Evolutionary conservation across 2,113 vertebrate genomes (phyloP).

Genomic region (Polyodon spathula): DNA sequence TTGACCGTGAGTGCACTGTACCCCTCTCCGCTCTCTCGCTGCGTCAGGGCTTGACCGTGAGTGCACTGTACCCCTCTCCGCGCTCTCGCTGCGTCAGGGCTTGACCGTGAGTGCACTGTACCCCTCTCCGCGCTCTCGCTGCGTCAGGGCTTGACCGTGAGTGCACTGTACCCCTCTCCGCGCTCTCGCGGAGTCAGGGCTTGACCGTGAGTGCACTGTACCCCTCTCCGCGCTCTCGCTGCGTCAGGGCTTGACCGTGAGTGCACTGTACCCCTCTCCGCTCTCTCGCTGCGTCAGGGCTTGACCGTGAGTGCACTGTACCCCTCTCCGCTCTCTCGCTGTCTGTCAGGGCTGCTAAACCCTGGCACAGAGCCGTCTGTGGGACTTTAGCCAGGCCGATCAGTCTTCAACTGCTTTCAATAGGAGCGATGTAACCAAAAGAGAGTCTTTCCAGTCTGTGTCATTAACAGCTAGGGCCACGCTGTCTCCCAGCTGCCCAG

Average conservation of each 20-base stretch:
- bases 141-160: constrained; percentile 70
- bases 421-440: no score
- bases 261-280: constrained; percentile 8
- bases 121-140: background rate
- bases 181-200: no score
- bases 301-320: constrained; percentile 56
- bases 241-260: constrained; percentile 70
- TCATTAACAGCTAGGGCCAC: no score
- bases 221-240: background rate
- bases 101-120: constrained; percentile 56
- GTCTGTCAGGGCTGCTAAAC: no score
- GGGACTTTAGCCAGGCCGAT: no score
- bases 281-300: no score
- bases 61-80: constrained; percentile 8
- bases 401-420: no score
- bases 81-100: no score
- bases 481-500: no score
- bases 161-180: constrained; percentile 8
- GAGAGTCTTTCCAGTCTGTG: no score
- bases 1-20: constrained; percentile 49
- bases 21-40: background rate
- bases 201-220: constrained; percentile 56
- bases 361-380: no score
- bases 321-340: background rate
- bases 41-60: constrained; percentile 74